Evolutionary conservation across 2,888 invertebrate species (phyloP).

Genomic region (Ephialtes manifestator): DNA sequence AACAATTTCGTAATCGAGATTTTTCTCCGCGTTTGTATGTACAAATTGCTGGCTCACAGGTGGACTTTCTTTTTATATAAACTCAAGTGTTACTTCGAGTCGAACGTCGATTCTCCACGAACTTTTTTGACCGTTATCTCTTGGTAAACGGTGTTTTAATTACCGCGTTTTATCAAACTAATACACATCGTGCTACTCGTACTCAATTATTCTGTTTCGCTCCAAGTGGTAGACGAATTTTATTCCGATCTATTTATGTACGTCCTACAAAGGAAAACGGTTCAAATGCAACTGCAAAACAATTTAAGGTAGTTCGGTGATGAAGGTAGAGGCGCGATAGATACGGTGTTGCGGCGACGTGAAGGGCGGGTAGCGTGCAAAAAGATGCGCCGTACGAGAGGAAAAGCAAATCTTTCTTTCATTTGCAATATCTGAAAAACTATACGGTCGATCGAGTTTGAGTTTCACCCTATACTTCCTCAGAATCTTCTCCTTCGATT

Average conservation of each 20-base stretch:
- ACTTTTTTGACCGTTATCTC: constrained; percentile 25
- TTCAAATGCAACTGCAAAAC: constrained; percentile 3
- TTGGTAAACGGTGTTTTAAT: constrained; percentile 31
- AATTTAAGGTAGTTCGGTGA: no score
- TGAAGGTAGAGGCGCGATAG: no score
- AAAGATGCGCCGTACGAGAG: no score
- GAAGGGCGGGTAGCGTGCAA: no score
- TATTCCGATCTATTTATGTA: constrained; percentile 8
- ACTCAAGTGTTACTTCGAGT: not conserved
- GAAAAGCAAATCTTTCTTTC: no score
- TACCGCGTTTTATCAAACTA: constrained; percentile 35
- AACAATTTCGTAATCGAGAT: constrained; percentile 40
- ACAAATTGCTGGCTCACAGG: constrained; percentile 2
- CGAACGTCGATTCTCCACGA: constrained; percentile 13
- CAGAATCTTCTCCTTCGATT: no score
- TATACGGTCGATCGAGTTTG: no score
- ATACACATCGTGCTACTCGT: constrained; percentile 20
- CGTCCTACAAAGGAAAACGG: not conserved
- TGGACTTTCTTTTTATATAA: constrained; percentile 23
- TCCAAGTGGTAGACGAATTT: constrained; percentile 6
- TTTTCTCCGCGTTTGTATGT: constrained; percentile 34
- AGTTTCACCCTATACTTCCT: no score
- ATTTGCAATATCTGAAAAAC: no score
- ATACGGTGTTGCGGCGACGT: no score
- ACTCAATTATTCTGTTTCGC: not conserved